Conservation (phyloP, 2,797 vertebrate genomes). For the Euthynnus affinis region DNA sequence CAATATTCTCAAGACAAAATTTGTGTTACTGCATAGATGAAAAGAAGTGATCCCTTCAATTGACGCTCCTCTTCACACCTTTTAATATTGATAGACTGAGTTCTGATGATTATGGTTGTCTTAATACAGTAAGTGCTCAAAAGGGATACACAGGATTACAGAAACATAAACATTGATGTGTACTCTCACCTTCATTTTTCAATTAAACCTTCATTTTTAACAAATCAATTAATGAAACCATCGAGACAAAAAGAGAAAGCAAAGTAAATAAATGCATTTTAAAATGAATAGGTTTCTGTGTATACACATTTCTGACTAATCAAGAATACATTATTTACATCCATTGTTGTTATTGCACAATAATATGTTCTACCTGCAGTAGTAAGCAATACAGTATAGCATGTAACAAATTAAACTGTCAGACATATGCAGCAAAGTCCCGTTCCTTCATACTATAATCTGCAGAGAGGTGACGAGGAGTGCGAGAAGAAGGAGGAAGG, state of each 20-base stretch:
- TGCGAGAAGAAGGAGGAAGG: conserved; percentile 52
- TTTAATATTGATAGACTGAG: no score
- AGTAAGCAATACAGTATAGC: not conserved
- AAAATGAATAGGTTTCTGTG: conserved; percentile 12
- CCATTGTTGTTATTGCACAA: conserved; percentile 29
- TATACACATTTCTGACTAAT: not conserved
- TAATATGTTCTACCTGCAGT: not conserved
- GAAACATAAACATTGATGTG: not conserved
- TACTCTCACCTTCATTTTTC: conserved; percentile 31
- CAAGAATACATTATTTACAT: conserved; percentile 36
- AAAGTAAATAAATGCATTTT: conserved; percentile 21
- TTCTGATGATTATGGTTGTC: not conserved
- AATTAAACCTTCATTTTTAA: conserved; percentile 8
- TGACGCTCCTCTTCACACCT: no score
- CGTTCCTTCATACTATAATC: conserved; percentile 35
- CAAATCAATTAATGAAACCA: conserved; percentile 22
- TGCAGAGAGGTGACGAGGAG: conserved; percentile 57
- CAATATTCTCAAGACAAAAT: no score
- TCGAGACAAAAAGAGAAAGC: not conserved
- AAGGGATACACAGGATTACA: not conserved
- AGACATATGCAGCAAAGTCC: no score
- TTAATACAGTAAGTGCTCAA: conserved; percentile 2
- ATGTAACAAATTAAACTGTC: not conserved
- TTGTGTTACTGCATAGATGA: no score
- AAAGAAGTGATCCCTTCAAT: no score